These are phyloP conservation scores for Enteromius paludinosus DNA, from an alignment of 2,797 vertebrate genomes.

Conservation along the genomic window DNA sequence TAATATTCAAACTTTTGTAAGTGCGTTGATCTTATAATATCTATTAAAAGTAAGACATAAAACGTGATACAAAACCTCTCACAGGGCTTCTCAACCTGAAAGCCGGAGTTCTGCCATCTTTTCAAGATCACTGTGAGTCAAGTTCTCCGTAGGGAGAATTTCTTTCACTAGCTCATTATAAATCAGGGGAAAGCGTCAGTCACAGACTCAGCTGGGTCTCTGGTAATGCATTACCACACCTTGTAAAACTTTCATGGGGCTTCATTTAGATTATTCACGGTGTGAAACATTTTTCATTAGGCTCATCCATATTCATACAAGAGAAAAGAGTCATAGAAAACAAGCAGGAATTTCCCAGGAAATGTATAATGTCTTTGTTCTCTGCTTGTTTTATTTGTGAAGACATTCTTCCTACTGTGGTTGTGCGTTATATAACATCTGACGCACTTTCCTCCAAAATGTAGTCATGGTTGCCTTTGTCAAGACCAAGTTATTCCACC, in stretches of 20 bases:
- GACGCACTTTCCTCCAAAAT: slow-evolving; percentile 31
- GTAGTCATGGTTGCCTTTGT: slow-evolving; percentile 33
- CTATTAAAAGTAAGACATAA: not conserved
- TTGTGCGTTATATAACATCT: slow-evolving; percentile 9
- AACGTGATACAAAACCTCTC: not conserved
- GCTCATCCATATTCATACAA: slow-evolving; percentile 1
- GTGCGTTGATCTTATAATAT: not conserved
- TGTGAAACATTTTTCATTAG: not conserved
- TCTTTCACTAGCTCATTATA: slow-evolving; percentile 2
- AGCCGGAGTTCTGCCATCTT: not conserved
- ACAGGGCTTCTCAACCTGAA: not conserved
- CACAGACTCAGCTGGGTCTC: slow-evolving; percentile 11
- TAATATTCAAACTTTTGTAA: not conserved
- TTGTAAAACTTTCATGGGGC: slow-evolving; percentile 29
- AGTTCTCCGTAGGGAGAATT: not conserved
- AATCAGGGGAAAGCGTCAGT: slow-evolving; percentile 20
- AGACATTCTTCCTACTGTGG: not conserved
- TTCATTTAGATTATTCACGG: slow-evolving; percentile 6
- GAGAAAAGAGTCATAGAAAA: not conserved
- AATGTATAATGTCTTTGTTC: not conserved
- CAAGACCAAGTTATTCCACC: slow-evolving; percentile 38
- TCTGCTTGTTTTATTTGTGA: not conserved
- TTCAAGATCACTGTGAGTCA: slow-evolving; percentile 14
- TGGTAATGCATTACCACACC: slow-evolving; percentile 15
- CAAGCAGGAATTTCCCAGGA: not conserved